Conservation (phyloP, 1,140 invertebrate species). For the Trichonephila clavata region DNA sequence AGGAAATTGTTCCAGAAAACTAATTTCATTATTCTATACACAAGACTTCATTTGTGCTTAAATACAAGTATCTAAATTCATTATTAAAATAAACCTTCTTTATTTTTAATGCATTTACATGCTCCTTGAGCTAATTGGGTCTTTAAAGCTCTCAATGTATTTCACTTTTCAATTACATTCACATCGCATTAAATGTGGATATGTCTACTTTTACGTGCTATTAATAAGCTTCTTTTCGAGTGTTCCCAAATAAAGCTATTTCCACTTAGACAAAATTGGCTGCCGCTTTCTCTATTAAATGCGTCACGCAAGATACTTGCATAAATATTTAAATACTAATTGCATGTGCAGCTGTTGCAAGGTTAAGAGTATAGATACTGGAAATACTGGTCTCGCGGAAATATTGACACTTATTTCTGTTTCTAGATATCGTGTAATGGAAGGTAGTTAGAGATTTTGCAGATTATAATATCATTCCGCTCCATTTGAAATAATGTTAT, state of each 20-base stretch:
- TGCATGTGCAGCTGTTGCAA: neutral
- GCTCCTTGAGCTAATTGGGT: constrained; percentile 30
- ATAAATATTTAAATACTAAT: constrained; percentile 61
- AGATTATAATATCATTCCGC: too few relatives aligned
- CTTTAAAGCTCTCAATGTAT: neutral
- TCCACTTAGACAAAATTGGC: constrained; percentile 37
- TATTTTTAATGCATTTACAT: constrained; percentile 8
- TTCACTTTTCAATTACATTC: constrained; percentile 48
- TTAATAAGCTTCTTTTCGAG: constrained; percentile 5
- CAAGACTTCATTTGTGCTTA: neutral
- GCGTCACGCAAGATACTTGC: constrained; percentile 19
- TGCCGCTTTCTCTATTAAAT: constrained; percentile 20
- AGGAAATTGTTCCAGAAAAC: neutral
- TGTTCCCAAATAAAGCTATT: constrained; percentile 23
- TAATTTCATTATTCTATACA: neutral
- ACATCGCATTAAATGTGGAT: neutral
- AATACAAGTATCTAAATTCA: neutral
- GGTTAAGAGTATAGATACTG: neutral
- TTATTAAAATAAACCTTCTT: neutral
- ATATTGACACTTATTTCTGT: neutral
- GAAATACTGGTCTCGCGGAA: neutral
- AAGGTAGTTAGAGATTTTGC: too few relatives aligned
- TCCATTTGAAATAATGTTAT: too few relatives aligned
- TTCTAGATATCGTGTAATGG: too few relatives aligned
- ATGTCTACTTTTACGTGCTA: constrained; percentile 36